Conservation (phyloP, 2,888 invertebrate species). For the Eupithecia pulchellata region DNA sequence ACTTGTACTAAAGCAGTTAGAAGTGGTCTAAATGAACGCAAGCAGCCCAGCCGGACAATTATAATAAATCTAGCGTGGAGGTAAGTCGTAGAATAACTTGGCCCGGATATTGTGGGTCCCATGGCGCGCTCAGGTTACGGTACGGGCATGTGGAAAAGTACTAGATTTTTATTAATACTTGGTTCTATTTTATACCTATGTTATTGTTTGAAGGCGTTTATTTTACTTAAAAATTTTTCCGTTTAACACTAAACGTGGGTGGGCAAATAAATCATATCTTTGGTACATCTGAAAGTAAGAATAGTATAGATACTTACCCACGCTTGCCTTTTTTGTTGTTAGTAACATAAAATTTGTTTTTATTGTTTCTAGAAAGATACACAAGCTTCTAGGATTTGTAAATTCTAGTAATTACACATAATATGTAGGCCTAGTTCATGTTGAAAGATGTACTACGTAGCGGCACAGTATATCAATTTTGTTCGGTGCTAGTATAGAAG, state of each 20-base stretch:
- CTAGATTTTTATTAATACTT: neutral
- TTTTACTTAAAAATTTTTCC: no score
- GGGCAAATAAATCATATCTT: neutral
- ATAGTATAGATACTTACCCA: neutral
- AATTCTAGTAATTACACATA: no score
- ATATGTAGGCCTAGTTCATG: no score
- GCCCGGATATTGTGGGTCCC: constrained; percentile 59
- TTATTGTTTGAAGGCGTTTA: no score
- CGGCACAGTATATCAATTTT: neutral
- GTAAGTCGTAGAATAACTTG: constrained; percentile 59
- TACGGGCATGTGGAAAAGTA: constrained; percentile 37
- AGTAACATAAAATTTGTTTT: neutral
- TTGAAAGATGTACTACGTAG: no score
- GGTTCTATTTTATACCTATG: neutral
- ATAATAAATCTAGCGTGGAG: constrained; percentile 63
- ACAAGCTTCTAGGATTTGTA: no score
- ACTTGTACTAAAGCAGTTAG: constrained; percentile 7
- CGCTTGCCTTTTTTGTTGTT: neutral
- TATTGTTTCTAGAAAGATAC: no score
- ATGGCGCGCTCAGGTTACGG: constrained; percentile 53
- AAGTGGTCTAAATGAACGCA: constrained; percentile 10
- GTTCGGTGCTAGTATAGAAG: no score
- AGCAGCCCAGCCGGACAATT: constrained; percentile 51
- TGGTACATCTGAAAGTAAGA: neutral
- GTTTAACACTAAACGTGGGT: no score